These are phyloP conservation scores for Mormyrus hasselquistii DNA, from an alignment of 2,797 vertebrate species.

Conservation along the genomic window DNA sequence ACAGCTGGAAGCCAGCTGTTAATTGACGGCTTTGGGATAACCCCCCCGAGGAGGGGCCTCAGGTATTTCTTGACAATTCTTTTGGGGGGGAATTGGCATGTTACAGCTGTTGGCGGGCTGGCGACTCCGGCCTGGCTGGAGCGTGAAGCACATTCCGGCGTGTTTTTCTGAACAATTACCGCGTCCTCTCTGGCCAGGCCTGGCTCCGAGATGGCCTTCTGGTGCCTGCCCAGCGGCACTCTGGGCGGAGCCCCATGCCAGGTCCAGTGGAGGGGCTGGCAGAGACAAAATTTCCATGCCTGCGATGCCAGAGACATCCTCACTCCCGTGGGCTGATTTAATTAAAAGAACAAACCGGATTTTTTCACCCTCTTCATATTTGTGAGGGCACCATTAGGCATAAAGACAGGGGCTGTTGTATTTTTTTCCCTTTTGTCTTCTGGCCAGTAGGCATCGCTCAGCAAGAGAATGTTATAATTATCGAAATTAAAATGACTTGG, in stretches of 20 bases:
- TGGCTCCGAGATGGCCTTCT: constrained; percentile 24
- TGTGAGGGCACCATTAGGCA: constrained; percentile 25
- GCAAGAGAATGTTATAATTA: constrained; percentile 14
- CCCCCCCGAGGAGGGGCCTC: background rate
- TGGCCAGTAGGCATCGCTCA: background rate
- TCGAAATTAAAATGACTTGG: background rate
- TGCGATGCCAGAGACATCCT: constrained; percentile 41
- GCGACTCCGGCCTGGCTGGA: constrained; percentile 19
- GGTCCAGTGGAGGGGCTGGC: constrained; percentile 29
- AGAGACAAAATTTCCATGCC: constrained; percentile 39
- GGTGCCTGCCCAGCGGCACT: constrained; percentile 15
- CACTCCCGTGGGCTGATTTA: constrained; percentile 38
- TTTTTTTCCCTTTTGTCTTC: background rate
- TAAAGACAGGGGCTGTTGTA: constrained; percentile 5
- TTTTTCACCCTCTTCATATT: constrained; percentile 40
- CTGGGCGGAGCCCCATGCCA: constrained; percentile 25
- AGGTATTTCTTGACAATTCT: background rate
- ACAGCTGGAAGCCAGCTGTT: constrained; percentile 16
- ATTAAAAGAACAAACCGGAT: constrained; percentile 40
- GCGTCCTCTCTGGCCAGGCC: constrained; percentile 24
- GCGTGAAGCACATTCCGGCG: constrained; percentile 3
- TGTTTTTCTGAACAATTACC: constrained; percentile 23
- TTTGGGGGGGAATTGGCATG: background rate
- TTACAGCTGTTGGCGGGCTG: background rate
- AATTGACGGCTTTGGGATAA: constrained; percentile 20